These are phyloP conservation scores for Labrus mixtus DNA, from an alignment of 2,113 vertebrate genomes.

Conservation along the genomic window DNA sequence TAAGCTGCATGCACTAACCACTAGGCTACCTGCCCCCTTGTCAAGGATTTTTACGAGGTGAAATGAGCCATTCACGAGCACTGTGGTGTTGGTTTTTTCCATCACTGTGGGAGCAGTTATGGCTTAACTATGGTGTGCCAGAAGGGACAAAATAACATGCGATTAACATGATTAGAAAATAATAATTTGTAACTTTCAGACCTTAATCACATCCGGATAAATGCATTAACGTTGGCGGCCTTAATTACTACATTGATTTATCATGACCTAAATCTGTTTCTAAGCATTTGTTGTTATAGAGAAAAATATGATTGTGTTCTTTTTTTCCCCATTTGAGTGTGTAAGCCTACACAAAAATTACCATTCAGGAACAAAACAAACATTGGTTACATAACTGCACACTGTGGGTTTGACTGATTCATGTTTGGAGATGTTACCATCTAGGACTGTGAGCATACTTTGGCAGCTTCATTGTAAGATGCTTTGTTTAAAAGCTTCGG, in stretches of 20 bases:
- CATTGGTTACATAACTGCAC: constrained; percentile 6
- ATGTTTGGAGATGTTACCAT: constrained; percentile 5
- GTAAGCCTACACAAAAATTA: constrained; percentile 6
- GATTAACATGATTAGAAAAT: too few species aligned
- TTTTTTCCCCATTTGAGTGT: not conserved
- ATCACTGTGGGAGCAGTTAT: too few species aligned
- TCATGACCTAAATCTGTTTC: not conserved
- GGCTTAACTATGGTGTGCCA: too few species aligned
- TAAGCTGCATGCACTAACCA: too few species aligned
- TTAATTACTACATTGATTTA: not conserved
- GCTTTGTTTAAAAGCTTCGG: not conserved
- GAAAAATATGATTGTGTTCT: not conserved
- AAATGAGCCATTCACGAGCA: too few species aligned
- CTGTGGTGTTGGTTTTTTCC: too few species aligned
- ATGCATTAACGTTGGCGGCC: not conserved
- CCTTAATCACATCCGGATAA: too few species aligned
- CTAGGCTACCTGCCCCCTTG: too few species aligned
- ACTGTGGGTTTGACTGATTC: constrained; percentile 21
- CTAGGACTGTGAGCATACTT: not conserved
- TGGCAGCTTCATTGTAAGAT: not conserved
- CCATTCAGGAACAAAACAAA: constrained; percentile 30
- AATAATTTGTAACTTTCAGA: too few species aligned
- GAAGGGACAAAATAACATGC: too few species aligned
- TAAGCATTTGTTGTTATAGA: not conserved
- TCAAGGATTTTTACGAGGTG: too few species aligned